phyloP scores from a whole-genome alignment of 2,797 vertebrate genomes.

The Mastacembelus armatus region DNA sequence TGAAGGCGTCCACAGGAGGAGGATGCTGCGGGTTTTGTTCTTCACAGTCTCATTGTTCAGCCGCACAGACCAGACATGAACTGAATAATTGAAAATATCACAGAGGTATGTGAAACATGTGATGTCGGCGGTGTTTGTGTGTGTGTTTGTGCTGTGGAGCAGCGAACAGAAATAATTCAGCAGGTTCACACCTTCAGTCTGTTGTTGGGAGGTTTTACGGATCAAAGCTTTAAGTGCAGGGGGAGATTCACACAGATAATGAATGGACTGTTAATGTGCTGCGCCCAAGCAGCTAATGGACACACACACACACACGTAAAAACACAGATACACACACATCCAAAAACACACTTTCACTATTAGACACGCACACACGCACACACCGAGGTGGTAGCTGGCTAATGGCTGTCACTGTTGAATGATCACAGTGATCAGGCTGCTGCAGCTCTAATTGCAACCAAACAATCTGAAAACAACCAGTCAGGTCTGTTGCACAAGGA shows the following conservation, averaged over 20 bases:
- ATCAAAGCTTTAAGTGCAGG: slow-evolving; percentile 72
- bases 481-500: slow-evolving; percentile 76
- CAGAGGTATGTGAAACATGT: slow-evolving; percentile 24
- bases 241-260: slow-evolving; percentile 79
- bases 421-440: slow-evolving; percentile 96
- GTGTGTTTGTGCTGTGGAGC: slow-evolving; percentile 26
- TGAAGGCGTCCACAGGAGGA: background rate
- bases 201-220: slow-evolving; percentile 61
- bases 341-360: slow-evolving; percentile 15
- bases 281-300: slow-evolving; percentile 95
- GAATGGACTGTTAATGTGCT: slow-evolving; percentile 96
- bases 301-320: slow-evolving; percentile 53
- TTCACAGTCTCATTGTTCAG: slow-evolving; percentile 7
- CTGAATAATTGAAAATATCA: slow-evolving; percentile 45
- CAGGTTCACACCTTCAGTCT: slow-evolving; percentile 54
- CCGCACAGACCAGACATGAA: slow-evolving; percentile 29
- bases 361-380: slow-evolving; percentile 30
- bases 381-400: slow-evolving; percentile 73
- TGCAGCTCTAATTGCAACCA: slow-evolving; percentile 94
- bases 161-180: slow-evolving; percentile 52
- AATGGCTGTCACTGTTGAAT: slow-evolving; percentile 97
- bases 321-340: slow-evolving; percentile 10
- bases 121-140: background rate
- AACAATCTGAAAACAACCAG: slow-evolving; percentile 93
- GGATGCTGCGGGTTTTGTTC: slow-evolving; percentile 14